A percentile compares a stretch with the other conserved stretches of the same genome.
These are phyloP conservation scores for Platyscapa corneri DNA, from an alignment of 1,140 invertebrate genomes.

Conservation along the genomic window DNA sequence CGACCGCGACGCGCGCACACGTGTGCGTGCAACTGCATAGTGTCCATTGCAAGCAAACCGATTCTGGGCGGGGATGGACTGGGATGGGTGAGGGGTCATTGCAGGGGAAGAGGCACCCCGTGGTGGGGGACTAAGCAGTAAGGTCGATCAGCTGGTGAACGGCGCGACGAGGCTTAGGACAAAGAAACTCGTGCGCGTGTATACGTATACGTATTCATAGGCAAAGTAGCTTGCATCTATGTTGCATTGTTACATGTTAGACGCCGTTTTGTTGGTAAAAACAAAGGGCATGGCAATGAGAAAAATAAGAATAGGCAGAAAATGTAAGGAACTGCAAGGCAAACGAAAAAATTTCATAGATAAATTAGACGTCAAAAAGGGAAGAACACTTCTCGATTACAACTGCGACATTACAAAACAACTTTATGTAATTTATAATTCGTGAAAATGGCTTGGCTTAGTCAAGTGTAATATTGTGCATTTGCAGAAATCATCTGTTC, in stretches of 20 bases:
- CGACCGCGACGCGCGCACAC: background rate
- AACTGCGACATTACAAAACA: background rate
- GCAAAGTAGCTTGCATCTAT: background rate
- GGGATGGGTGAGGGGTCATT: background rate
- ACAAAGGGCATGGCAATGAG: background rate
- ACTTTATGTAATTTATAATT: background rate
- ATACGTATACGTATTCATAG: background rate
- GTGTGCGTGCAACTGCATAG: background rate
- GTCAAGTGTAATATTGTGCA: background rate
- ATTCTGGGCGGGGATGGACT: background rate
- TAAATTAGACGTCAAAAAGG: background rate
- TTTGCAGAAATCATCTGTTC: background rate
- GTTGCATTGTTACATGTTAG: background rate
- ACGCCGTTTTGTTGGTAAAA: background rate
- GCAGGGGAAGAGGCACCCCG: background rate
- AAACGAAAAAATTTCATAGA: background rate
- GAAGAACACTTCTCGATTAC: background rate
- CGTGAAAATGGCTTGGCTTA: too few species aligned
- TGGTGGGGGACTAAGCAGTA: slow-evolving; percentile 21
- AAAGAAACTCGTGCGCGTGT: slow-evolving; percentile 34
- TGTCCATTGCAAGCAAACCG: background rate
- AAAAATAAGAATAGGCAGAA: too few species aligned
- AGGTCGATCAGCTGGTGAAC: slow-evolving; percentile 60
- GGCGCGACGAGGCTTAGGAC: slow-evolving; percentile 23
- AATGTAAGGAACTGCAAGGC: background rate